phyloP scores from a whole-genome alignment of 2,113 vertebrate genomes.

The Amazona guildingii region DNA sequence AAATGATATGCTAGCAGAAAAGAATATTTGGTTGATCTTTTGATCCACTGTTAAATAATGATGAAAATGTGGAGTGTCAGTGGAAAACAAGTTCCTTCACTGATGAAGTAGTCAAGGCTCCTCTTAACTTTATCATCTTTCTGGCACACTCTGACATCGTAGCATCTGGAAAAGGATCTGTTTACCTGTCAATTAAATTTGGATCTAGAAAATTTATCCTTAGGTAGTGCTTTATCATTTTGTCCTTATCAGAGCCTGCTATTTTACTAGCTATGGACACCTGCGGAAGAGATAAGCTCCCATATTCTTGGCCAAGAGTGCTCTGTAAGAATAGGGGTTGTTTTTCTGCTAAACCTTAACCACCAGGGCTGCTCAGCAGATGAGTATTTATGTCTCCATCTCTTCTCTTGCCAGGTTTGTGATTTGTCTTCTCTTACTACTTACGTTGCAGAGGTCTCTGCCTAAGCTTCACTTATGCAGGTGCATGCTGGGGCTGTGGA shows the following conservation, averaged over 20 bases:
- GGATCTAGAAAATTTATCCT: neutral
- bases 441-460: neutral
- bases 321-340: neutral
- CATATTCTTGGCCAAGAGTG: neutral
- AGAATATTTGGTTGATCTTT: neutral
- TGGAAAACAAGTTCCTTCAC: neutral
- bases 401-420: neutral
- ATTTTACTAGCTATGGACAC: neutral
- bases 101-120: neutral
- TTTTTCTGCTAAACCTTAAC: slow-evolving; percentile 5
- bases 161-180: neutral
- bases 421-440: neutral
- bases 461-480: neutral
- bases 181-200: slow-evolving; percentile 26
- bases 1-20: neutral
- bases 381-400: neutral
- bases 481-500: neutral
- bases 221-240: neutral
- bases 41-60: neutral
- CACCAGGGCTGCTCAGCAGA: neutral
- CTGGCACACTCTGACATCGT: neutral
- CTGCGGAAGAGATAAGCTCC: neutral
- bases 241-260: neutral
- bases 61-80: neutral
- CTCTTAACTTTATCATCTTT: neutral